phyloP scores from a whole-genome alignment of 2,113 vertebrate species.

The Pseudopodoces humilis region DNA sequence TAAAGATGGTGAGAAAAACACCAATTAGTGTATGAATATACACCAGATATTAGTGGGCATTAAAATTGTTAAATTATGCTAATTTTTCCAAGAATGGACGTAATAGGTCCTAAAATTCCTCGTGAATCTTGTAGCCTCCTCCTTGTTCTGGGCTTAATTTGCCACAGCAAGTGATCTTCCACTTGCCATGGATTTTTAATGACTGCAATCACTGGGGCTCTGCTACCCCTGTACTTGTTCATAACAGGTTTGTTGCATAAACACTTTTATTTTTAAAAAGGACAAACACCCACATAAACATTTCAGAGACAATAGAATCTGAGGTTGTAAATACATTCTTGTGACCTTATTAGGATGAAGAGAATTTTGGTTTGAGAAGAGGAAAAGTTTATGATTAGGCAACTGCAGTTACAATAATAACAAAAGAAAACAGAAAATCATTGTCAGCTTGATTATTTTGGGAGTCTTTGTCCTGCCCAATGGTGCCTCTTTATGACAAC shows the following conservation, averaged over 20 bases:
- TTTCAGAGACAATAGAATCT: not conserved
- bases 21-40: not conserved
- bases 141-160: not conserved
- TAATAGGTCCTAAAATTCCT: not conserved
- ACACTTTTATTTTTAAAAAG: not conserved
- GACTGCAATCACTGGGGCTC: not conserved
- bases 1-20: not conserved
- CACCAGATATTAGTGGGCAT: not conserved
- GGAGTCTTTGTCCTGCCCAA: not conserved
- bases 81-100: not conserved
- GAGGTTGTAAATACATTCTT: not conserved
- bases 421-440: not conserved
- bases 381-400: not conserved
- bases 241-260: not conserved
- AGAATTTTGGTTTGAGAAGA: not conserved
- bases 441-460: not conserved
- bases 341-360: not conserved
- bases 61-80: not conserved
- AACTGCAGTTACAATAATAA: not conserved
- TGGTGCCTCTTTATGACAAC: not conserved
- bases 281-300: fast-evolving
- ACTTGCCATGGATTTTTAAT: not conserved
- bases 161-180: not conserved
- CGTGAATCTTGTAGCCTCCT: fast-evolving
- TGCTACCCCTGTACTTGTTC: not conserved